Evolutionary conservation across 2,797 vertebrate species (phyloP).

Genomic region (Melanogrammus aeglefinus): DNA sequence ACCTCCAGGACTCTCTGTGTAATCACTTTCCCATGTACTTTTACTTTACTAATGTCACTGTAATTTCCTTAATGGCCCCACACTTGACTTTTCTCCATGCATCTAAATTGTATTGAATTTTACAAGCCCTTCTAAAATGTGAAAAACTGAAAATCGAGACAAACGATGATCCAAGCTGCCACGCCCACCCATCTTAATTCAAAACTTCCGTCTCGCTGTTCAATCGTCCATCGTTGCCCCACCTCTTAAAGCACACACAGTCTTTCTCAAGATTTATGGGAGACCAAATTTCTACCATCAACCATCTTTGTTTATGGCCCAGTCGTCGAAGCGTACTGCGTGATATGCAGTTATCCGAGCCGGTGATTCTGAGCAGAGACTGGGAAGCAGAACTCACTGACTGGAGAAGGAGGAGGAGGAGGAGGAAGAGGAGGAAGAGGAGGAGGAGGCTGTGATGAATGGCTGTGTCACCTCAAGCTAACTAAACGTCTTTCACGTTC

Average conservation of each 20-base stretch:
- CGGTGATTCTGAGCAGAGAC: background rate
- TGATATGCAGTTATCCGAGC: background rate
- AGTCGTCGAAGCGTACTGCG: background rate
- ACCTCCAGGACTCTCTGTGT: background rate
- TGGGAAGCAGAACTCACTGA: background rate
- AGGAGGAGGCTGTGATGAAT: background rate
- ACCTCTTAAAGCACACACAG: background rate
- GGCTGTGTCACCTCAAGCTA: background rate
- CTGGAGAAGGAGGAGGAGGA: background rate
- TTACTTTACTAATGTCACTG: background rate
- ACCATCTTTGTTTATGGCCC: conserved; percentile 1
- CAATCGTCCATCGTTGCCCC: background rate
- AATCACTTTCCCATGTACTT: background rate
- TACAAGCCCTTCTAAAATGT: background rate
- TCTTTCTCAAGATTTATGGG: background rate
- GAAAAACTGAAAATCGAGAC: background rate
- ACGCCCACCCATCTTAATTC: background rate
- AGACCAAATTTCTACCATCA: conserved; percentile 1
- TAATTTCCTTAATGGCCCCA: background rate
- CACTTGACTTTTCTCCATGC: background rate
- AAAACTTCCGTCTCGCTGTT: background rate
- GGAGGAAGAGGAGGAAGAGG: background rate
- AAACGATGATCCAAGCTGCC: background rate
- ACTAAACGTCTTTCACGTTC: background rate
- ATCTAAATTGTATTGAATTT: background rate